phyloP scores from a whole-genome alignment of 2,113 vertebrate genomes.

The Odontophorus gujanensis region DNA sequence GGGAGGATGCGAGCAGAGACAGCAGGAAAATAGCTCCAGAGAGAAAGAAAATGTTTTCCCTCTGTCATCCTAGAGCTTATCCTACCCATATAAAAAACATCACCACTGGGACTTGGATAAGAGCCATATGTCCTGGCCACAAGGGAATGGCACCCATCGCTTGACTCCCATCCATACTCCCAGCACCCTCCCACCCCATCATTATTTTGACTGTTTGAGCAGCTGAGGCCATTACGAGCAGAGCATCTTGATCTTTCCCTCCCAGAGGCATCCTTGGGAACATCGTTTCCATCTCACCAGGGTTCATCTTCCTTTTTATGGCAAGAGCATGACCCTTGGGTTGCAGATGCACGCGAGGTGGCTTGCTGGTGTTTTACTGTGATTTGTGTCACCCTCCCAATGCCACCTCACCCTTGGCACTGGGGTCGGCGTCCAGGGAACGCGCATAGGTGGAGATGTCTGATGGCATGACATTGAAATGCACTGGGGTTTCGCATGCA shows the following conservation, averaged over 20 bases:
- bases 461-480: conserved; percentile 9
- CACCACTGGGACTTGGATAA: neutral
- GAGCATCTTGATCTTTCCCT: conserved; percentile 55
- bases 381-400: conserved; percentile 40
- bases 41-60: conserved; percentile 31
- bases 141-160: neutral
- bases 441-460: conserved; percentile 2
- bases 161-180: neutral
- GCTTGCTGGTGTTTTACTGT: conserved; percentile 34
- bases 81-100: neutral
- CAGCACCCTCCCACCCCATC: neutral
- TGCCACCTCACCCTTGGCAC: conserved; percentile 26
- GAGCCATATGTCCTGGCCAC: neutral
- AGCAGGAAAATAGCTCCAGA: neutral
- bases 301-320: conserved; percentile 54
- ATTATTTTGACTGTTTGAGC: conserved; percentile 47
- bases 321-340: conserved; percentile 34
- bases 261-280: conserved; percentile 56
- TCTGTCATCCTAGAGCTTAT: neutral
- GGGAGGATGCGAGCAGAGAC: neutral
- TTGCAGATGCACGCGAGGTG: neutral
- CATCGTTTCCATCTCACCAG: neutral
- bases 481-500: neutral
- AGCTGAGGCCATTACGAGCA: conserved; percentile 33
- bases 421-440: neutral